Base-by-base conservation (phyloP, 2,888 invertebrate genomes). In the Dioctria rufipes region DNA sequence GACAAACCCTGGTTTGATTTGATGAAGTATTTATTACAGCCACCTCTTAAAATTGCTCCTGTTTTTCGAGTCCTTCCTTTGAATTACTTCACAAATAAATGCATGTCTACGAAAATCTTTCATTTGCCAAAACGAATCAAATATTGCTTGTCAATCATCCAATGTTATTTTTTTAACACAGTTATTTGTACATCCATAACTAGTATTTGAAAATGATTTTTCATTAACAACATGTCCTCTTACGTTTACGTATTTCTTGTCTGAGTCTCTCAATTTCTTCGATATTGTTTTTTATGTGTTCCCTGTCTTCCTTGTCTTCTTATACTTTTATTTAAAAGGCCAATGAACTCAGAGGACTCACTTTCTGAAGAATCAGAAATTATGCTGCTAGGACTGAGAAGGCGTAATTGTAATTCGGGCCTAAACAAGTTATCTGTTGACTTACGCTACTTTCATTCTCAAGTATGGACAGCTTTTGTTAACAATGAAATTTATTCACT, bases 201-300 rank as follows among this genome's bases (percentile, higher is more conserved):
- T 11, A 60, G 3, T 5, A 60, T 60, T 60, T 5, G 9, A n/a
- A 60, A n/a, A 60, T 60, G 13, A 4, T 25, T 60, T 60, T 60
- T 60, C 25, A 60, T 25, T 60, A 60, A 60, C 9, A 9, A 54
- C 6, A 54, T 54, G 54, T 54, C 54, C 54, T 11, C n/a, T 54
- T 5, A 54, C 5, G 54, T 54, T 11, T 11, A 8, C 54, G 54
- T 54, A 54, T 54, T 11, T 5, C n/a, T 54, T 54, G 11, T 11
- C 54, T 11, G 54, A 54, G 54, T 54, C n/a, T 13, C 4, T 60
- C 60, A 60, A 60, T 60, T 60, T 60, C 60, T 60, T 60, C 13
- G 60, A 60, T 60, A 60, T 60, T 60, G 60, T 25, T 60, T 60
- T 60, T 60, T 60, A 13, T 60, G 60, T 3, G n/a, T 60, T 60